phyloP scores from a whole-genome alignment of 2,797 vertebrate genomes.

The Schizopygopsis pylzovi region DNA sequence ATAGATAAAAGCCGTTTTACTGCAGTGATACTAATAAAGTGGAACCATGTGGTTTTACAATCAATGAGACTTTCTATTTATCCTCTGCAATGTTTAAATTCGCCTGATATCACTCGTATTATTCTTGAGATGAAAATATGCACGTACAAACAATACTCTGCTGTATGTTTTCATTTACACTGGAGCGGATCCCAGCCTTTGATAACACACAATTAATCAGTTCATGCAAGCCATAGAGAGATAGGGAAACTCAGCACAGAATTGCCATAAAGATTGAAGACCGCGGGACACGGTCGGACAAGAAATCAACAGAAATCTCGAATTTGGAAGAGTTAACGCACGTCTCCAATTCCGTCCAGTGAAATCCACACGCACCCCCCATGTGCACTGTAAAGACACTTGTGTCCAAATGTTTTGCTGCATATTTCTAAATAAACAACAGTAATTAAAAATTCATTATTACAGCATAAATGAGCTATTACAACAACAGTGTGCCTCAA shows the following conservation, averaged over 20 bases:
- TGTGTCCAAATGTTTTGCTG: not conserved
- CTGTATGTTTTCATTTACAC: slow-evolving; percentile 11
- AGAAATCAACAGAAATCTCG: not conserved
- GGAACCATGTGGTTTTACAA: slow-evolving; percentile 16
- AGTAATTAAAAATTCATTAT: not conserved
- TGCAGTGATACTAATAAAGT: slow-evolving; percentile 2
- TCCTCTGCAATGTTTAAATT: not conserved
- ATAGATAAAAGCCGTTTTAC: not conserved
- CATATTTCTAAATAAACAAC: not conserved
- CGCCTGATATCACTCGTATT: not conserved
- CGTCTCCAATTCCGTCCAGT: not conserved
- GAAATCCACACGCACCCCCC: not conserved
- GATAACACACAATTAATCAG: slow-evolving; percentile 2
- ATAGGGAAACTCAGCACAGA: not conserved
- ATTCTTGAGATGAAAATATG: not conserved
- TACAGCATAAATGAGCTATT: not conserved
- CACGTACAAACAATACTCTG: not conserved
- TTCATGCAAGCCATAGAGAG: not conserved
- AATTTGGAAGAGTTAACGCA: not conserved
- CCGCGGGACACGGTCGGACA: not conserved
- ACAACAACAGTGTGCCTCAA: not conserved
- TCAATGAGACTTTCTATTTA: not conserved
- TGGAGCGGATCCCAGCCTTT: slow-evolving; percentile 15
- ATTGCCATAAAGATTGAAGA: not conserved
- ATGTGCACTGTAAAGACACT: slow-evolving; percentile 19